Evolutionary conservation across 2,888 invertebrate species (phyloP).

Genomic region (Acrobasis repandana): DNA sequence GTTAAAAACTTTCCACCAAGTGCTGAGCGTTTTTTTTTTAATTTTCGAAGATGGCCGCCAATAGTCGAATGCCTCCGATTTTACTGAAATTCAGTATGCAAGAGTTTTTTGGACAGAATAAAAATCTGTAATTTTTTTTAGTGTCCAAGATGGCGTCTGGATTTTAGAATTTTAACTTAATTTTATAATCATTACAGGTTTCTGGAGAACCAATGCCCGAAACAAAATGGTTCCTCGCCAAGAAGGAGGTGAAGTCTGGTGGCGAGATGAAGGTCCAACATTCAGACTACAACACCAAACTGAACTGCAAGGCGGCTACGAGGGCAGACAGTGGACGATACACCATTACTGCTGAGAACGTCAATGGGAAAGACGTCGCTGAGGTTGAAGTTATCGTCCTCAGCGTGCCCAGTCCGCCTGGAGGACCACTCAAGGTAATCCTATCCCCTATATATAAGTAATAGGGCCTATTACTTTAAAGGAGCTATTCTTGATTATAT

Average conservation of each 20-base stretch:
- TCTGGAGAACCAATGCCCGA: slow-evolving; percentile 97
- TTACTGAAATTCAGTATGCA: no score
- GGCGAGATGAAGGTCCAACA: slow-evolving; percentile 91
- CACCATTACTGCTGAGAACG: slow-evolving; percentile 95
- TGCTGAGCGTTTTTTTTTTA: no score
- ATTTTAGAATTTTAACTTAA: no score
- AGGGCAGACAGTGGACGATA: slow-evolving; percentile 95
- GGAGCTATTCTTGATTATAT: no score
- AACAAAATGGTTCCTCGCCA: slow-evolving; percentile 94
- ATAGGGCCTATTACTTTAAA: no score
- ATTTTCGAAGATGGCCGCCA: no score
- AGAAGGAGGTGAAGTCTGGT: slow-evolving; percentile 88
- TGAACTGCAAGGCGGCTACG: slow-evolving; percentile 90
- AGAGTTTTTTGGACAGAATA: no score
- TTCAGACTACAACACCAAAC: slow-evolving; percentile 92
- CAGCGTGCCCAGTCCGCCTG: slow-evolving; percentile 94
- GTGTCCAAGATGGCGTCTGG: no score
- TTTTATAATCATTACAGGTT: slow-evolving; percentile 49
- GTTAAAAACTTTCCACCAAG: no score
- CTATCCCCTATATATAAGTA: no score
- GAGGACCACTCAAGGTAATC: slow-evolving; percentile 93
- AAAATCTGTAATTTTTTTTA: no score
- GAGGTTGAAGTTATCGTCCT: slow-evolving; percentile 95
- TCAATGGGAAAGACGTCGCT: slow-evolving; percentile 96
- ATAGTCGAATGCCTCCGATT: no score